These are phyloP conservation scores for Vidua chalybeata DNA, from an alignment of 2,113 vertebrate species.

Conservation along the genomic window DNA sequence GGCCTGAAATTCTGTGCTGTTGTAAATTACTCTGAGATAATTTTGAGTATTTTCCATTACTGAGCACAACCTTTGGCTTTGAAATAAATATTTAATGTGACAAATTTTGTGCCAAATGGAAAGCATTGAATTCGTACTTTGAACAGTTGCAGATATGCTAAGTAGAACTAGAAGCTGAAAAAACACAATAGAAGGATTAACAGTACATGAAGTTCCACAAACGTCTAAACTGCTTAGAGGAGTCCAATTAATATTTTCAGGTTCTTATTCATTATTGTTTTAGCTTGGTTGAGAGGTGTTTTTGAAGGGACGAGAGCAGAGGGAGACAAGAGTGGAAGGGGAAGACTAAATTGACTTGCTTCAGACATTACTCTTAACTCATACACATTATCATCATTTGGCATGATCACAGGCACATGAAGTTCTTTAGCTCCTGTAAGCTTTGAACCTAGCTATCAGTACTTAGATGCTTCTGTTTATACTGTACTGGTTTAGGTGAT, in stretches of 20 bases:
- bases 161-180: background rate
- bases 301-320: background rate
- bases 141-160: background rate
- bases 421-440: background rate
- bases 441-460: background rate
- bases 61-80: background rate
- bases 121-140: background rate
- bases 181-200: background rate
- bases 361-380: background rate
- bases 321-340: background rate
- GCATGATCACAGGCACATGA: background rate
- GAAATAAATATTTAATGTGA: background rate
- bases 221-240: background rate
- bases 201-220: background rate
- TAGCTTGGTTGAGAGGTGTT: background rate
- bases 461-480: background rate
- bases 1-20: background rate
- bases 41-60: background rate
- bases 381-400: background rate
- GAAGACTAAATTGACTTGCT: background rate
- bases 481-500: background rate
- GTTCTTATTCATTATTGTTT: background rate
- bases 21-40: background rate
- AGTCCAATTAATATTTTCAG: background rate
- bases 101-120: background rate